phyloP scores from a whole-genome alignment of 2,888 invertebrate species.

The Adelognathus sp. region DNA sequence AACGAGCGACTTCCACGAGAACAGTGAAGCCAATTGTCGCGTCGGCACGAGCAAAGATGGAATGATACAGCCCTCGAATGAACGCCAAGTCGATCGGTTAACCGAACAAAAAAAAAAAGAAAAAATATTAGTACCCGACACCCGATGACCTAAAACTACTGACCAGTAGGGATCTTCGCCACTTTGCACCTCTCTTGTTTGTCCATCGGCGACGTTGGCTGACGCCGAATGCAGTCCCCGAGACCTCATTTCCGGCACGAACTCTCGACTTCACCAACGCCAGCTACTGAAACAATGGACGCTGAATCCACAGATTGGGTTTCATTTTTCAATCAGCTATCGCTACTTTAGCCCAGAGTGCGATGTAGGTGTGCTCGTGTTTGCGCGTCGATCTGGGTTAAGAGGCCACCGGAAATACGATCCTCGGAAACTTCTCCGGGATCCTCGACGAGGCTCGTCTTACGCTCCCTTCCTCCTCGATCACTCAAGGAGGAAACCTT shows the following conservation, averaged over 20 bases:
- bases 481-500: neutral
- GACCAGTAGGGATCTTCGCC: neutral
- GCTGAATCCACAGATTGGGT: neutral
- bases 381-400: neutral
- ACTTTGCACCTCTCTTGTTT: slow-evolving; percentile 12
- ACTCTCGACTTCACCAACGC: neutral
- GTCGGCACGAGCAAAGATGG: slow-evolving; percentile 30
- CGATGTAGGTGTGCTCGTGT: too few species aligned
- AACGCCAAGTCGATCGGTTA: neutral
- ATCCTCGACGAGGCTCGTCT: neutral
- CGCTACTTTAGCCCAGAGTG: neutral
- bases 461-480: neutral
- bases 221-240: neutral
- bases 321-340: slow-evolving; percentile 2
- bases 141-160: neutral
- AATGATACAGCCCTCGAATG: neutral
- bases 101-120: neutral
- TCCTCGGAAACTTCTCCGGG: slow-evolving; percentile 6
- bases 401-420: slow-evolving; percentile 13
- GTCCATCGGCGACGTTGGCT: neutral
- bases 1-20: slow-evolving; percentile 50
- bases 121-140: neutral
- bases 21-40: slow-evolving; percentile 14
- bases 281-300: neutral
- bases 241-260: neutral